Base-by-base conservation (phyloP, 2,888 invertebrate species). In the Trichopoda pennipes region DNA sequence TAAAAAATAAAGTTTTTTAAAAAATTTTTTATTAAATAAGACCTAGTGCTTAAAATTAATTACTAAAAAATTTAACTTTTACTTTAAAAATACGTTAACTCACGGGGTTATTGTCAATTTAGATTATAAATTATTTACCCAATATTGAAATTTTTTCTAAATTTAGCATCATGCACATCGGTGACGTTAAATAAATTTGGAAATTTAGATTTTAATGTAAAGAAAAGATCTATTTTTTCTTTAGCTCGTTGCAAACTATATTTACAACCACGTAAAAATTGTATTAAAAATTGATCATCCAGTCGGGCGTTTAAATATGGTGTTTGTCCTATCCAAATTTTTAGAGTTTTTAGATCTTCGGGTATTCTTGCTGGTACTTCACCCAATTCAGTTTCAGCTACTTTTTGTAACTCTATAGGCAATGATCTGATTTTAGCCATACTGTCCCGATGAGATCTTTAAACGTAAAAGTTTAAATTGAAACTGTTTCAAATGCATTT, bases 211-310 rank as follows among this genome's bases (percentile, higher is more conserved):
- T 92, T 92, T 66, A 89, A 72, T 0, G 93, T 93, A 85, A 93
- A 93, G 86, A 92, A 94, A 88, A 92, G 92, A 73, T 93, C 93
- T 14, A 93, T 82, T 85, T 93, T 93, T 66, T 90, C 88, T 85
- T 93, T 93, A 12, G 92, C 91, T 58, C 91, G 89, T 83, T 93
- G 92, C 84, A 93, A 85, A 84, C 92, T 92, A 86, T 91, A 92
- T 85, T 93, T 93, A 84, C 92, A 92, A 47, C 92, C 92, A 19
- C 93, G 88, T 42, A 93, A 86, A 85, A 93, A 93, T 10, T 90
- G 86, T 6, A 92, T 84, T 23, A 93, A 84, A 85, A 92, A 92
- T 85, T 93, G 92, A 85, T 92, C 92, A 60, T 86, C 85, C 12
- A 84, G 83, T 17, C 88, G 87, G 2, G 87, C 80, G 56, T 83